phyloP scores from a whole-genome alignment of 2,888 invertebrate species.

The Xanthostigma xanthostigma region DNA sequence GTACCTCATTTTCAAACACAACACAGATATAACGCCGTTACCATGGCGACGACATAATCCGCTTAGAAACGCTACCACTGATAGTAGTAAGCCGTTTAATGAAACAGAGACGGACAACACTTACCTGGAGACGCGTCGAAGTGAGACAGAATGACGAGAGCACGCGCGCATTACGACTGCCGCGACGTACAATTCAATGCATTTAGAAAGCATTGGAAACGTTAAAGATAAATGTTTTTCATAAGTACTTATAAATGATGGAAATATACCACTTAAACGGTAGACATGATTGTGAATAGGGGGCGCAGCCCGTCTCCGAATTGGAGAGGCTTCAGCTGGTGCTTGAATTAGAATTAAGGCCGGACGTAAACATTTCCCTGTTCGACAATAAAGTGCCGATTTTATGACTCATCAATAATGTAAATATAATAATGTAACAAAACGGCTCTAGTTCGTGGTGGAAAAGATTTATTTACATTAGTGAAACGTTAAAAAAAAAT shows the following conservation, averaged over 20 bases:
- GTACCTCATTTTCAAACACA: background rate
- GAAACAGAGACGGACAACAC: constrained; percentile 16
- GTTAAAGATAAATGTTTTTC: constrained; percentile 1
- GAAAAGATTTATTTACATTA: too few relatives aligned
- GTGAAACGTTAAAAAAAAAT: too few relatives aligned
- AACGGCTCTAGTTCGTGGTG: too few relatives aligned
- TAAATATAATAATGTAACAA: too few relatives aligned
- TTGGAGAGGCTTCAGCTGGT: too few relatives aligned
- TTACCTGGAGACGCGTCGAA: background rate
- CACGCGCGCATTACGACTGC: constrained; percentile 14
- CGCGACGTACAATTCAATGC: constrained; percentile 16
- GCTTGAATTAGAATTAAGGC: too few relatives aligned
- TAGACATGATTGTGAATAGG: too few relatives aligned
- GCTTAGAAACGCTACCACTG: constrained; percentile 26
- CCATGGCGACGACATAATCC: constrained; percentile 19
- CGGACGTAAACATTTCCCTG: too few relatives aligned
- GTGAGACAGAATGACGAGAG: constrained; percentile 4
- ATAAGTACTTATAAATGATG: background rate
- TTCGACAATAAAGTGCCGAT: too few relatives aligned
- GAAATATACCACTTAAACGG: background rate
- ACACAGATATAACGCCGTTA: constrained; percentile 9
- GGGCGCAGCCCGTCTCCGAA: too few relatives aligned
- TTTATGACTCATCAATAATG: too few relatives aligned
- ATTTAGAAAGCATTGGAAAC: constrained; percentile 11
- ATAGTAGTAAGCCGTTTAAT: constrained; percentile 27